Evolutionary conservation across 1,140 invertebrate species (phyloP).

Genomic region (Lutraria rhynchaena): DNA sequence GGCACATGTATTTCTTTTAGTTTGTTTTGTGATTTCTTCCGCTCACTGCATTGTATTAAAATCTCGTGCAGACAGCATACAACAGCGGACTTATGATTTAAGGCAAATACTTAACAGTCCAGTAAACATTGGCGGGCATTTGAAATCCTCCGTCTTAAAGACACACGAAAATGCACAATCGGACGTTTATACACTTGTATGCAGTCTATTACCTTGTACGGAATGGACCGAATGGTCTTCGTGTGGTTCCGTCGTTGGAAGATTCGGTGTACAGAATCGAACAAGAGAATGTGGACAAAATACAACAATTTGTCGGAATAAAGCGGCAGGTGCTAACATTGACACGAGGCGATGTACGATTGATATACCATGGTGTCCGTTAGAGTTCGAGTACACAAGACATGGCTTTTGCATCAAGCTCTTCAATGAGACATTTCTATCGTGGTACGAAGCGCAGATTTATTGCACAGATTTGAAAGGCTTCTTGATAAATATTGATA

Average conservation of each 20-base stretch:
- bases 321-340: too few species aligned
- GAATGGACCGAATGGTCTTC: slow-evolving; percentile 14
- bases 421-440: neutral
- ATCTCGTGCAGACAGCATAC: too few species aligned
- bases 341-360: neutral
- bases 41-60: too few species aligned
- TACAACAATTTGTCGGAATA: neutral
- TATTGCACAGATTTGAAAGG: neutral
- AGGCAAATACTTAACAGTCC: too few species aligned
- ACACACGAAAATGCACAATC: neutral
- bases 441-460: slow-evolving; percentile 32
- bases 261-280: neutral
- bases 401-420: slow-evolving; percentile 17
- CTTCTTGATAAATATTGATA: slow-evolving; percentile 7
- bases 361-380: slow-evolving; percentile 22
- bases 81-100: too few species aligned
- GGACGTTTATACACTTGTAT: neutral
- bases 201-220: neutral
- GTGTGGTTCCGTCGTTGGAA: slow-evolving; percentile 7
- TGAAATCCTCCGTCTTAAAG: neutral
- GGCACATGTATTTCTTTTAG: too few species aligned
- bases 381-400: slow-evolving; percentile 6
- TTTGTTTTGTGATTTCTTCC: too few species aligned
- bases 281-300: slow-evolving; percentile 7
- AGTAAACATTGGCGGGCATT: neutral